Conservation (phyloP, 2,888 invertebrate species). For the Athetis lepigone region DNA sequence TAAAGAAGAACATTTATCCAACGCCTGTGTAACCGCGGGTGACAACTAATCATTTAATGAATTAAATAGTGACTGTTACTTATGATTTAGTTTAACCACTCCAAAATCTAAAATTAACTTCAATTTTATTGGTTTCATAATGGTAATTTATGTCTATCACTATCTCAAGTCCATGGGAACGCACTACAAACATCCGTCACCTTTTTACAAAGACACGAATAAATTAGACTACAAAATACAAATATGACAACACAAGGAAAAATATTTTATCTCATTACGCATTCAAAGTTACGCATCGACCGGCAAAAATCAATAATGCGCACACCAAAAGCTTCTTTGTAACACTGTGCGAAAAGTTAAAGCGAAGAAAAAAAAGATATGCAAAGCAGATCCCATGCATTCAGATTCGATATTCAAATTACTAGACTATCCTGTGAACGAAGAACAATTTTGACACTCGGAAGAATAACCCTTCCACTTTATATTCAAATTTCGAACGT, state of each 20-base stretch:
- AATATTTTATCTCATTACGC: slow-evolving; percentile 89
- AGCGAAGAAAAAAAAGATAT: slow-evolving; percentile 76
- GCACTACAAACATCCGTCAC: slow-evolving; percentile 70
- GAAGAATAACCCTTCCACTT: slow-evolving; percentile 86
- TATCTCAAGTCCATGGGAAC: slow-evolving; percentile 60
- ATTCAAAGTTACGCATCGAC: slow-evolving; percentile 78
- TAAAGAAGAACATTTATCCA: too few species aligned
- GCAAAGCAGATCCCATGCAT: slow-evolving; percentile 82
- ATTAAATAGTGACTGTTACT: neutral
- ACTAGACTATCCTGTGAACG: slow-evolving; percentile 80
- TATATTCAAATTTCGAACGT: slow-evolving; percentile 85
- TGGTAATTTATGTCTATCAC: slow-evolving; percentile 41
- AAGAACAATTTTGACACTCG: slow-evolving; percentile 90
- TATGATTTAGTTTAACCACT: neutral
- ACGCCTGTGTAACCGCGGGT: too few species aligned
- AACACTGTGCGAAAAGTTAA: slow-evolving; percentile 81
- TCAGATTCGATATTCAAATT: slow-evolving; percentile 86
- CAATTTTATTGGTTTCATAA: neutral
- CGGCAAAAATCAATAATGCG: slow-evolving; percentile 71
- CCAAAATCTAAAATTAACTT: neutral
- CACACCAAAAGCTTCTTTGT: slow-evolving; percentile 76
- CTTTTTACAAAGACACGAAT: slow-evolving; percentile 71
- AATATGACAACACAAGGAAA: slow-evolving; percentile 86
- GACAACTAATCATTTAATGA: too few species aligned
- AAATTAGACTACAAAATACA: slow-evolving; percentile 80